Conservation (phyloP, 2,797 vertebrate genomes). For the Austrolebias charrua region DNA sequence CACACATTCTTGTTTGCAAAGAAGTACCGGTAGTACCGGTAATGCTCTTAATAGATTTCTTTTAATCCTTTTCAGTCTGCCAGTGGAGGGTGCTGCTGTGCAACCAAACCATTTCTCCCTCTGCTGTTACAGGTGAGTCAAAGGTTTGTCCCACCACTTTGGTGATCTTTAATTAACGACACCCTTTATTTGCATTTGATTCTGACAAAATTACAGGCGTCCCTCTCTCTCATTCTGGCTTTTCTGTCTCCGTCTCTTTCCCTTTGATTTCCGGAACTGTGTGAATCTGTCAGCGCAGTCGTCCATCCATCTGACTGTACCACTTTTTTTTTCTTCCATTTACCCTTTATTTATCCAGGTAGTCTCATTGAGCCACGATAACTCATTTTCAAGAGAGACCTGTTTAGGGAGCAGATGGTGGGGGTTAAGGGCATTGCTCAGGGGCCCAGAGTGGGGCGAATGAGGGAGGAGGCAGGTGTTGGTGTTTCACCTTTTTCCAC, state of each 20-base stretch:
- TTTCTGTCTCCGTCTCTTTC: neutral
- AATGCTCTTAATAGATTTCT: neutral
- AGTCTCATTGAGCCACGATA: too few relatives aligned
- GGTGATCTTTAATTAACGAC: neutral
- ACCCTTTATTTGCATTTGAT: neutral
- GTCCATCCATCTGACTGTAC: neutral
- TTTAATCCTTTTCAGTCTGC: constrained; percentile 23
- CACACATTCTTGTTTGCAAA: neutral
- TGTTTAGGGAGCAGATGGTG: too few relatives aligned
- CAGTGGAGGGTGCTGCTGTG: constrained; percentile 68
- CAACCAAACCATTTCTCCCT: constrained; percentile 8
- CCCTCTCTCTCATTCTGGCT: too few relatives aligned
- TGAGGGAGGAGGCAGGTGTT: too few relatives aligned
- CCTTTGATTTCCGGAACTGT: neutral
- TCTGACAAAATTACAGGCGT: too few relatives aligned
- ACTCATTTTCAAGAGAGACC: too few relatives aligned
- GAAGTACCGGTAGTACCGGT: too few relatives aligned
- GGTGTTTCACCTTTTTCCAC: too few relatives aligned
- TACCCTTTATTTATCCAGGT: too few relatives aligned
- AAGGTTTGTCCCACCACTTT: neutral
- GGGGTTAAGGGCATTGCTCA: too few relatives aligned
- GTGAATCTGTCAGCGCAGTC: neutral
- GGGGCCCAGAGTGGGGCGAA: too few relatives aligned
- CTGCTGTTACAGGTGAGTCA: constrained; percentile 47
- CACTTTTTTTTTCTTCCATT: too few relatives aligned